Evolutionary conservation across 2,797 vertebrate genomes (phyloP).

Genomic region (Characodon lateralis): DNA sequence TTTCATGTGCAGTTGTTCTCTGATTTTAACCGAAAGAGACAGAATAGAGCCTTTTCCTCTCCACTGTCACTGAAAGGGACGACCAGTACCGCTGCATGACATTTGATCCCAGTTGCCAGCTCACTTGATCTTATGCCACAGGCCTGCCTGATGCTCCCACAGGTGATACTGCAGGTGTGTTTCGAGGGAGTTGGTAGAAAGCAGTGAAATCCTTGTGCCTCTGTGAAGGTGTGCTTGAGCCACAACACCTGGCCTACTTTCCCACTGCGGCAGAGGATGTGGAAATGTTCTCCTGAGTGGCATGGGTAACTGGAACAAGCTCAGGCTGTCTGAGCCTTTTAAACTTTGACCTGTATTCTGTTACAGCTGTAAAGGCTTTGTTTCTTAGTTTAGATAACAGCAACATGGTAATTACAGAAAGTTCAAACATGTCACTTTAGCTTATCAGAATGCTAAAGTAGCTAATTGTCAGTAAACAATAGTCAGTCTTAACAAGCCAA

Average conservation of each 20-base stretch:
- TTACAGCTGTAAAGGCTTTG: not conserved
- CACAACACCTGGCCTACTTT: constrained; percentile 64
- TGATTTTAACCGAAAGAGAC: constrained; percentile 42
- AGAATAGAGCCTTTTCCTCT: constrained; percentile 36
- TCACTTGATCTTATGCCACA: constrained; percentile 46
- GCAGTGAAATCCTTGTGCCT: constrained; percentile 22
- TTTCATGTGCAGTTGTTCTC: constrained; percentile 52
- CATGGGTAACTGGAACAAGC: constrained; percentile 53
- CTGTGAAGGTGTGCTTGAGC: constrained; percentile 41
- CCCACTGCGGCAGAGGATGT: constrained; percentile 11
- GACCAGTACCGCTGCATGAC: constrained; percentile 51
- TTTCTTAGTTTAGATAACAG: not conserved
- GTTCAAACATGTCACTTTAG: not conserved
- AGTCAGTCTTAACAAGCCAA: no score
- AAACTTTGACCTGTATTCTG: constrained; percentile 56
- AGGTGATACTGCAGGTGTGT: constrained; percentile 76
- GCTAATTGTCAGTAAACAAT: not conserved
- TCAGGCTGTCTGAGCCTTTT: constrained; percentile 52
- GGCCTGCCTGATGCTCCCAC: constrained; percentile 28
- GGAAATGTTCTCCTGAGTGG: constrained; percentile 42
- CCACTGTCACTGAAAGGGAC: constrained; percentile 2
- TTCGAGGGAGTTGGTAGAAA: constrained; percentile 49
- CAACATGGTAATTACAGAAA: not conserved
- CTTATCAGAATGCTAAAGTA: not conserved
- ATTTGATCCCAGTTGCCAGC: constrained; percentile 57